Evolutionary conservation across 2,888 invertebrate species (phyloP), one percentile per base, ranked within the genome.

Genomic region (Nomada fucata): DNA sequence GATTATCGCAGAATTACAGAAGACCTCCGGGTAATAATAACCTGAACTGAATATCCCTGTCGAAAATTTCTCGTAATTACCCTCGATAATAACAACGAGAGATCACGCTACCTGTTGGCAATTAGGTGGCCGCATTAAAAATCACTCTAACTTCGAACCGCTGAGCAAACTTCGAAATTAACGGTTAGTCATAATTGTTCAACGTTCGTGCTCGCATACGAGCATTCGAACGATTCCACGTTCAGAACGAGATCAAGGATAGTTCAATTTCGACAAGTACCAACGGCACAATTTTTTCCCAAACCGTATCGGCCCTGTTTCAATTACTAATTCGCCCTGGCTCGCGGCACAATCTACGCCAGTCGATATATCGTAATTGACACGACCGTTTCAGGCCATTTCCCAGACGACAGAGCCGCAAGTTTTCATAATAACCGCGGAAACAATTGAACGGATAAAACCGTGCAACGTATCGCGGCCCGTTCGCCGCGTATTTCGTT

Each of bases 311-410:
- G 10, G 26, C n/a, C 44, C 13, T 47, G 29, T 55, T 18, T 65
- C 26, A 63, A 79, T 74, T 70, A 79, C 70, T 79, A 70, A 70
- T 81, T 78, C 36, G 36, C 36, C 7, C 36, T 36, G 36, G 7
- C 7, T 36, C 36, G 36, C 36, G 36, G 36, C 36, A 36, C 36
- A 36, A 36, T 9, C 36, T 15, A 15, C 47, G 47, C 47, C 47
- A 15, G 15, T 13, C 13, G 47, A 15, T 13, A 47, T 47, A 36
- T 36, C 36, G 36, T 36, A 47, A 47, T 47, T 13, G 15, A 15
- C 15, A 11, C 15, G 47, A 47, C 47, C 3, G 47, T 47, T 47
- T 47, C 47, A 36, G 7, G 7, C 36, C 36, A 36, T 36, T 36
- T 36, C 36, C 36, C 36, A 36, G 36, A 36, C 7, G 7, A 7